Percentiles rank a stretch among this genome's conserved stretches.
phyloP scores from a whole-genome alignment of 2,888 invertebrate genomes.

The Serripes groenlandicus region DNA sequence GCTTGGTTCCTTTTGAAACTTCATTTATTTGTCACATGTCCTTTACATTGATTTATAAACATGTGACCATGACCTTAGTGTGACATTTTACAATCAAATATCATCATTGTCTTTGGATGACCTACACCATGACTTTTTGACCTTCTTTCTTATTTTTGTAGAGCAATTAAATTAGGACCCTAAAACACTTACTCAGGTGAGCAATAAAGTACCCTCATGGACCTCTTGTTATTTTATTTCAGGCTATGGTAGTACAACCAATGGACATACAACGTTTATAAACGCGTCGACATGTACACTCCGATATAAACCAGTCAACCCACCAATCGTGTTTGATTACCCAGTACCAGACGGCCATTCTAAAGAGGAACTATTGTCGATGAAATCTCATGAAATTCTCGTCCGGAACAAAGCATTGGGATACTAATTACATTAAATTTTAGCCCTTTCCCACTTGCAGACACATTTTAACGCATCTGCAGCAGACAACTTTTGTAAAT shows the following conservation, averaged over 20 bases:
- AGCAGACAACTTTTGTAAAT: too few species aligned
- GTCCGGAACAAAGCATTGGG: not conserved
- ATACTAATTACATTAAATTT: too few species aligned
- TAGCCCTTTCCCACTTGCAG: too few species aligned
- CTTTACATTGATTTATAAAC: not conserved
- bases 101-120: too few species aligned
- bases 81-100: too few species aligned
- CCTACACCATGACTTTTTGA: too few species aligned
- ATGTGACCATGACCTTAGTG: too few species aligned
- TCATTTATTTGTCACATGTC: not conserved
- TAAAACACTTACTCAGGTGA: too few species aligned
- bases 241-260: slow-evolving; percentile 93
- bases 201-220: too few species aligned
- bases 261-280: slow-evolving; percentile 93
- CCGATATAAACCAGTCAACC: slow-evolving; percentile 92
- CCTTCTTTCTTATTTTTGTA: too few species aligned
- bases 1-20: not conserved
- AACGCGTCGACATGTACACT: slow-evolving; percentile 95
- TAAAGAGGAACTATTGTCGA: slow-evolving; percentile 73
- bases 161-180: too few species aligned
- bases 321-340: slow-evolving; percentile 93
- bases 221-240: slow-evolving; percentile 66
- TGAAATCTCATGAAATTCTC: not conserved
- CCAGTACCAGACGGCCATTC: slow-evolving; percentile 82
- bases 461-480: too few species aligned